Base-by-base conservation (phyloP, 1,140 invertebrate species). In the Bombus superbus region DNA sequence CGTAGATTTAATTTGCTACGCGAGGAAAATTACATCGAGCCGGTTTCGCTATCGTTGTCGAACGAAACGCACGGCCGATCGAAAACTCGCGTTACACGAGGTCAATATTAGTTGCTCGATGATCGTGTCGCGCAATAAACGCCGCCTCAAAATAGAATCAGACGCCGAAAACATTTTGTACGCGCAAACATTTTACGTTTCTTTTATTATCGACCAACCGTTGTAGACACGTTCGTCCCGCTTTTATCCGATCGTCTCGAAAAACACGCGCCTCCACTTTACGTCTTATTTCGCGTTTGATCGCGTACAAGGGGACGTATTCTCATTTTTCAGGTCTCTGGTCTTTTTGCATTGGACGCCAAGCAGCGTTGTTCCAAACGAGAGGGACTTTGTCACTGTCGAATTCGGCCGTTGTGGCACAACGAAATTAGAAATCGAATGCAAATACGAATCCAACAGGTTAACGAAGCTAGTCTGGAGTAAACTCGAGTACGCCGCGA, bases 311-410 rank as follows among this genome's bases (percentile, higher is more conserved):
- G 83, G 47, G 25, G 3, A 38, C 2, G 13, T 40, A 3, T 81
- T 13, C 28, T 79, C 66, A 5, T 75, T 40, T 53, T 53, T 10
- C 68, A 94, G 95, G 53, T 96, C 96, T 35, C 91, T 97, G 64
- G 91, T 97, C 6, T 96, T 98, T 71, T 95, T 98, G 69, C 96
- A 96, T 88, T 97, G 97, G 96, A 96, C 95, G 4, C 97, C 97
- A 1, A 97, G 96, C 77, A 94, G 95, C n/a, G 90, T 97, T 53
- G 94, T 97, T 62, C 90, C 96, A 94, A 94, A 96, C 91, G 91
- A 95, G 81, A 91, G 94, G 8, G 90, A 96, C 64, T 96, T 96
- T 86, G 89, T 93, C 2, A 92, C 92, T 42, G 95, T 97, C 3
- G 92, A 92, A 9, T 96, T 97, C 91, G 96, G 96, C 18, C 93